Evolutionary conservation across 2,113 vertebrate species (phyloP).

Genomic region (Panthera leo): DNA sequence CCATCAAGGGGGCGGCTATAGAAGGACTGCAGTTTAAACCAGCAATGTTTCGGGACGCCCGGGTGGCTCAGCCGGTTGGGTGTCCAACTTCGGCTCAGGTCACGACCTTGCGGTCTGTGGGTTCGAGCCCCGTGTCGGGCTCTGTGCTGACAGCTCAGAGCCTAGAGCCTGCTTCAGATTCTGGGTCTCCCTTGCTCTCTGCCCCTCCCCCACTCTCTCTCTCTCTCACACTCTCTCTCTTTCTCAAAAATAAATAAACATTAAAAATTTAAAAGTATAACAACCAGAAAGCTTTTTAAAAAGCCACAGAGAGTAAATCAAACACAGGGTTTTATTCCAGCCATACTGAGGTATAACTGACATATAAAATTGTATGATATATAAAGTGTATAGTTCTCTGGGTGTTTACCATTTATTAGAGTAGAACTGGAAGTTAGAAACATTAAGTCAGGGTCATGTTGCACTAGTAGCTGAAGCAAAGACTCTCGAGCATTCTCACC

Average conservation of each 20-base stretch:
- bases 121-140: too few species aligned
- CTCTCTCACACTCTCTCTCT: too few species aligned
- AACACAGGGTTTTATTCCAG: background rate
- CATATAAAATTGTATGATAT: background rate
- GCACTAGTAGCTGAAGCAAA: background rate
- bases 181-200: too few species aligned
- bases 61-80: too few species aligned
- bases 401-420: background rate
- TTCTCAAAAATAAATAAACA: too few species aligned
- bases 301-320: background rate
- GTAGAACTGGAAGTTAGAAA: background rate
- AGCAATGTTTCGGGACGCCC: background rate
- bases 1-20: background rate
- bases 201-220: too few species aligned
- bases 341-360: background rate
- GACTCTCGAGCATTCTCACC: background rate
- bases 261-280: too few species aligned
- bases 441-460: background rate
- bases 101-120: too few species aligned
- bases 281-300: background rate
- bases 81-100: too few species aligned
- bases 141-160: too few species aligned
- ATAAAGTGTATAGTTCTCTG: too few species aligned
- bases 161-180: too few species aligned
- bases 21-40: accelerated